Evolutionary conservation across 2,888 invertebrate genomes (phyloP).

Genomic region (Drosophila greeni): DNA sequence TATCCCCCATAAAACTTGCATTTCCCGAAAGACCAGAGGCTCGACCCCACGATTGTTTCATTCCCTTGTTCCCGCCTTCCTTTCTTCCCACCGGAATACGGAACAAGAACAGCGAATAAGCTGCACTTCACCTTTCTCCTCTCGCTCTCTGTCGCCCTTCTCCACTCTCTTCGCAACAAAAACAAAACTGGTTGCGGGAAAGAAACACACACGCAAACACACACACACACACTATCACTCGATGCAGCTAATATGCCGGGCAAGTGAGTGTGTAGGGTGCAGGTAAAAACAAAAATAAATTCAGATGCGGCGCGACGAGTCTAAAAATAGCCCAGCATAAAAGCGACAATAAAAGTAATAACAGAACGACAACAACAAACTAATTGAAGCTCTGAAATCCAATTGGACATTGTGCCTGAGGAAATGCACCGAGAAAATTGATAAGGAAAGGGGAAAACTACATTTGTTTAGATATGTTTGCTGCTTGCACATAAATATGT

Average conservation of each 20-base stretch:
- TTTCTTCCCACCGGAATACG: neutral
- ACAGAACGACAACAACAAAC: conserved; percentile 53
- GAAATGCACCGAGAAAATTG: conserved; percentile 5
- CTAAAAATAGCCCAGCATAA: conserved; percentile 47
- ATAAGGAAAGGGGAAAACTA: conserved; percentile 1
- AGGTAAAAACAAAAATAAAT: conserved; percentile 37
- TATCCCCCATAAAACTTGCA: conserved; percentile 5
- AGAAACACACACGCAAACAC: neutral
- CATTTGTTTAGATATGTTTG: conserved; percentile 12
- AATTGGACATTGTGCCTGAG: conserved; percentile 35
- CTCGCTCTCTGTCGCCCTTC: neutral
- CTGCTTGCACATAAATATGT: conserved; percentile 1
- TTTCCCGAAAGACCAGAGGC: conserved; percentile 31
- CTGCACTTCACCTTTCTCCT: conserved; percentile 7
- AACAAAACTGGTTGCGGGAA: conserved; percentile 17
- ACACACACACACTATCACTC: neutral
- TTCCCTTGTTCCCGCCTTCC: neutral
- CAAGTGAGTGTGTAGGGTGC: conserved; percentile 24
- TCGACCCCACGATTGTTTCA: conserved; percentile 7
- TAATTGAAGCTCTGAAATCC: conserved; percentile 43
- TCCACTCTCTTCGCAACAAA: neutral
- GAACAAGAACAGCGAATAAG: conserved; percentile 9
- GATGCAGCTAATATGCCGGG: conserved; percentile 16
- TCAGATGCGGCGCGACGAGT: conserved; percentile 31
- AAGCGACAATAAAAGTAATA: conserved; percentile 44